Evolutionary conservation across 2,113 vertebrate genomes (phyloP).

Genomic region (Delphinus delphis): DNA sequence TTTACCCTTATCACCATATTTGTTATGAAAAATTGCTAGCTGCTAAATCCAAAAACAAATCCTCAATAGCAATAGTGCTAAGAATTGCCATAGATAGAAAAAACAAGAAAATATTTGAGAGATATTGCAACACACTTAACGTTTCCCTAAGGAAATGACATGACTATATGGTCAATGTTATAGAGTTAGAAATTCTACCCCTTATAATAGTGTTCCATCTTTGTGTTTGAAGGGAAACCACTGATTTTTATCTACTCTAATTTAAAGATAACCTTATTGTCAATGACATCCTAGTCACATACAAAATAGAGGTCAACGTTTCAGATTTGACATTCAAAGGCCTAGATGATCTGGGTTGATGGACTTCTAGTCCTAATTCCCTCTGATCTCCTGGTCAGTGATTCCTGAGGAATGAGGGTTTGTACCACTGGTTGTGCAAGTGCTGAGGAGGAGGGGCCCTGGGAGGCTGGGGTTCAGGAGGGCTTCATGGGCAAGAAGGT

Average conservation of each 20-base stretch:
- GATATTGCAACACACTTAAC: background rate
- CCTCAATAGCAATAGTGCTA: background rate
- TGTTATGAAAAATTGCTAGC: conserved; percentile 2
- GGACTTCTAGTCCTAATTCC: background rate
- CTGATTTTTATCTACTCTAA: background rate
- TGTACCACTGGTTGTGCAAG: background rate
- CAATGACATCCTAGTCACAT: background rate
- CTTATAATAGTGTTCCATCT: background rate
- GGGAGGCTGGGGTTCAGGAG: background rate
- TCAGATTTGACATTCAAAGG: background rate
- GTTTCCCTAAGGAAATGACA: conserved; percentile 1
- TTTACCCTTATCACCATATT: background rate
- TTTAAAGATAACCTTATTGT: background rate
- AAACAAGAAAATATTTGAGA: background rate
- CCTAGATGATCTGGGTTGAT: background rate
- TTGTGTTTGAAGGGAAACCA: background rate
- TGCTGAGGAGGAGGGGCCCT: background rate
- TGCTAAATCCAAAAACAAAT: background rate
- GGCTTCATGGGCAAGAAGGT: background rate
- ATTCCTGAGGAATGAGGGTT: background rate
- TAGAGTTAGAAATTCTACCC: background rate
- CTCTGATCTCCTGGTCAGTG: background rate
- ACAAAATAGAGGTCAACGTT: background rate
- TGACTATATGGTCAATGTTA: background rate
- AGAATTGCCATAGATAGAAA: background rate